Base-by-base conservation (phyloP, 1,140 invertebrate genomes). In the Lucilia cuprina region DNA sequence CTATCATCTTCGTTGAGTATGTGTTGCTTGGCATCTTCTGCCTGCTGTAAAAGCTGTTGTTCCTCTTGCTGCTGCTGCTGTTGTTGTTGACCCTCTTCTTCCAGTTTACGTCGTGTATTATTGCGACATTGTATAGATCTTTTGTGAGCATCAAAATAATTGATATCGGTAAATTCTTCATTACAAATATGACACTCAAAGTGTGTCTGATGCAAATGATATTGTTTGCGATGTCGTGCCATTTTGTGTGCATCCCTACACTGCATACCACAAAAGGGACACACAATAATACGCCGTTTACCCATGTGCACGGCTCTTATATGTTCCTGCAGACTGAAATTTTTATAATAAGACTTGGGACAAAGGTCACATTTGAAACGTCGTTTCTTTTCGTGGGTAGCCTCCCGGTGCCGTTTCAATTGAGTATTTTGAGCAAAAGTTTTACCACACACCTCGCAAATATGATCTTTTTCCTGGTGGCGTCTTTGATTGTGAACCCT, bases 211-310 rank as follows among this genome's bases (percentile, higher is more conserved):
- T 88, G 89, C 3, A 90, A 85, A 83, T 90, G 89, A 86, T 88
- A 87, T 30, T 88, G 86, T 85, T 89, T 90, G 21, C 89, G 89
- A 77, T 90, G 89, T 0, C 89, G 84, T 0, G 89, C 89, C 89
- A 90, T 90, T 74, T 90, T 90, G 84, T 90, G 89, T 2, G 89
- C 89, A 82, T 90, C 89, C 5, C 89, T 87, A n/a, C 89, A 90
- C 83, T 90, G 88, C 89, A 90, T 88, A 0, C 89, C 89, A 30
- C 89, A 90, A 77, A 90, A 90, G 0, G 89, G 89, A 19, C 89
- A 90, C 47, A 87, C 87, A 0, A 90, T 84, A 89, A 90, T 90
- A 1, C 89, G 86, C 1, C 89, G 84, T 84, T 89, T 88, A 41
- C 89, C 89, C 89, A 89, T 90, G 60, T 90, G 89, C 5, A 90